A percentile compares a stretch with the other conserved stretches of the same genome.
Evolutionary conservation across 1,140 invertebrate genomes (phyloP).

Genomic region (Sinella curviseta): DNA sequence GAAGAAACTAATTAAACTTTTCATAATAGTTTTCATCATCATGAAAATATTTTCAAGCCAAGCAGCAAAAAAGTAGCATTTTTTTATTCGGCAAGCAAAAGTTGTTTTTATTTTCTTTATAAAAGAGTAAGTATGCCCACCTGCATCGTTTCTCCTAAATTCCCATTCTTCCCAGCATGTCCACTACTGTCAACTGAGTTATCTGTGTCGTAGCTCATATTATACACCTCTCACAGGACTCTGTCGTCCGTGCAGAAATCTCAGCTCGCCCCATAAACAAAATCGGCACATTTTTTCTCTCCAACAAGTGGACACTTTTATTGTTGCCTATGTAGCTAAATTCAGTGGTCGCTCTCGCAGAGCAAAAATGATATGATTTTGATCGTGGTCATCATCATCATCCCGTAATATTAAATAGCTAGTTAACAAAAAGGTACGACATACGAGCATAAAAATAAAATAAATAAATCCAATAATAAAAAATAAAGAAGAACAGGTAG

Average conservation of each 20-base stretch:
- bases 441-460: background rate
- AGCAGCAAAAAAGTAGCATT: too few relatives aligned
- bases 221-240: too few relatives aligned
- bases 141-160: background rate
- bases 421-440: background rate
- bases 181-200: background rate
- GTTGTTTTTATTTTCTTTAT: background rate
- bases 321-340: too few relatives aligned
- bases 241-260: background rate
- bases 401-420: background rate
- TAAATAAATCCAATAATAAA: conserved; percentile 1
- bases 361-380: too few relatives aligned
- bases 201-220: too few relatives aligned
- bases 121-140: background rate
- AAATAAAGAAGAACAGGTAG: background rate
- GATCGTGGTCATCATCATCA: too few relatives aligned
- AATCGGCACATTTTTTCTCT: too few relatives aligned
- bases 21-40: too few relatives aligned
- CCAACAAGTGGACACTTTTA: too few relatives aligned
- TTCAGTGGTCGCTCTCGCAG: too few relatives aligned
- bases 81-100: too few relatives aligned
- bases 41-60: background rate
- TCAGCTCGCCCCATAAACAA: background rate
- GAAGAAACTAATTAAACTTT: background rate
- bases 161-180: too few relatives aligned